Evolutionary conservation across 2,888 invertebrate species (phyloP).

Genomic region (Xestia ashworthii): DNA sequence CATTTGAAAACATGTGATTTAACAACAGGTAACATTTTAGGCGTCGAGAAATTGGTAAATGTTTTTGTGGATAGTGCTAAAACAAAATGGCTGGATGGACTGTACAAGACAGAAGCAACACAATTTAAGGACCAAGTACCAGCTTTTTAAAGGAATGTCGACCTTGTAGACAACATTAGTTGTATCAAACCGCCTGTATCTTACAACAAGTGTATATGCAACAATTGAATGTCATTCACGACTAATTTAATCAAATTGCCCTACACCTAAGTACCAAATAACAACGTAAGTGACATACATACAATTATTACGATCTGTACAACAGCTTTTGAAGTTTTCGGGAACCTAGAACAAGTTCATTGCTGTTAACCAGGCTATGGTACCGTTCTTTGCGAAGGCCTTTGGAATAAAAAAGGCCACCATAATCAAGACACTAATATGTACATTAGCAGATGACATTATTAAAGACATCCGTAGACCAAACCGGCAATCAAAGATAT

Average conservation of each 20-base stretch:
- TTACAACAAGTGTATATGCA: constrained; percentile 31
- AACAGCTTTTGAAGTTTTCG: background rate
- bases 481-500: background rate
- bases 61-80: background rate
- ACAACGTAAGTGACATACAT: constrained; percentile 52
- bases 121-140: background rate
- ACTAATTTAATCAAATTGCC: constrained; percentile 69
- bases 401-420: background rate
- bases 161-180: background rate
- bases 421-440: too few relatives aligned
- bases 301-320: background rate
- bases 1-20: background rate
- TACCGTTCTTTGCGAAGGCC: background rate
- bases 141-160: background rate
- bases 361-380: background rate
- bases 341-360: background rate
- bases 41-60: too few relatives aligned
- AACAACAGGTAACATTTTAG: background rate
- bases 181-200: constrained; percentile 39
- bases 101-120: background rate
- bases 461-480: too few relatives aligned
- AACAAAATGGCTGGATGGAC: background rate
- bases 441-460: too few relatives aligned
- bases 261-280: constrained; percentile 59
- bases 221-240: constrained; percentile 68